Evolutionary conservation across 2,113 vertebrate species (phyloP), one percentile per base, ranked within the genome.

Genomic region (Paramormyrops kingsleyae): DNA sequence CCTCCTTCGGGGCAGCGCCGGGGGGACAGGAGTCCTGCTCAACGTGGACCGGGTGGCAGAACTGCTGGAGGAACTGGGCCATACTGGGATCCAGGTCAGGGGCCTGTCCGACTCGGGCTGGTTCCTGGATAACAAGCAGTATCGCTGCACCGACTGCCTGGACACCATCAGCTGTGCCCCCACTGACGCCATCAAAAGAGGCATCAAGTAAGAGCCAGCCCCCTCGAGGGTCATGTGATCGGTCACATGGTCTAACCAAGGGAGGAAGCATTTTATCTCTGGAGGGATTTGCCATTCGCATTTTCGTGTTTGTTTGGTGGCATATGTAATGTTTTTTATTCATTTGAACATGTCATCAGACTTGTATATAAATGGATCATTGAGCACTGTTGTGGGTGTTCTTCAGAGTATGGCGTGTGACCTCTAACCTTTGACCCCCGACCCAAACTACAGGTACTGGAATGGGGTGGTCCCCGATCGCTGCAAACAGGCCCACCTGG

Each of bases 111-210:
- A 99, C 92, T 99, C 99, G 0, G 98, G 99, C 35, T 99, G 99
- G 99, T 99, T 99, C 95, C 93, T 99, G 94, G 99, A 99, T 95
- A 99, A 99, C 91, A 97, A 98, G 93, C 99, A 99, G 92, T 99
- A 99, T 84, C 97, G 96, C 91, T 96, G 95, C 87, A 98, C 98
- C 0, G 98, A 99, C 93, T 99, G 98, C 5, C 91, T 98, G 0
- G 98, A 99, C 84, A 96, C 97, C 0, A 92, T 97, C 91, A 97
- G 96, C 0, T 99, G 98, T 35, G 95, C 97, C 0, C 98, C 99
- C 10, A 98, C 97, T 0, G 99, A 99, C 92, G 98, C 98, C 93
- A 99, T 99, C 94, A 97, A 98, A 87, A 97, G 97, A 89, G 98
- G 98, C 92, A 97, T 99, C 94, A 98, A 97, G 99, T 99, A 96